A percentile compares a stretch with the other conserved stretches of the same genome.
phyloP scores from a whole-genome alignment of 2,113 vertebrate species.

The Calidris pugnax region DNA sequence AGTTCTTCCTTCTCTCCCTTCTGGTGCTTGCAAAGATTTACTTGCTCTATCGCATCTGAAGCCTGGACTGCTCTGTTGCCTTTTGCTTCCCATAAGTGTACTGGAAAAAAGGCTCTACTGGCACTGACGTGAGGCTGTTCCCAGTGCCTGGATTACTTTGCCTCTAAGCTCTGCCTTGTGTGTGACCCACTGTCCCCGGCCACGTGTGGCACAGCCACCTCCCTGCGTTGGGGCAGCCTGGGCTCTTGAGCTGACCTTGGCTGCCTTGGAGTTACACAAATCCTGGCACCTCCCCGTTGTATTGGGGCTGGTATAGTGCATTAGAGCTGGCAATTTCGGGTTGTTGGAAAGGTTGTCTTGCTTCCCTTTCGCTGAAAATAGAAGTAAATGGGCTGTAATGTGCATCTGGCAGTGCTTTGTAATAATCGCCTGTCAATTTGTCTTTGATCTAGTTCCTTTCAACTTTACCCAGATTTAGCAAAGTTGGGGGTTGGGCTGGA shows the following conservation, averaged over 20 bases:
- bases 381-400: neutral
- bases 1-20: neutral
- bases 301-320: neutral
- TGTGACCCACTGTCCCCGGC: neutral
- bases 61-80: neutral
- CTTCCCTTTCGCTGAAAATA: neutral
- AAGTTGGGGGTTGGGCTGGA: neutral
- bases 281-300: neutral
- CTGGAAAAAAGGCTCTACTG: neutral
- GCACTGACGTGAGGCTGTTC: rapidly evolving
- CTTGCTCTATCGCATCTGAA: neutral
- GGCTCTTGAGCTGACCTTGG: neutral
- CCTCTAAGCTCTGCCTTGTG: neutral
- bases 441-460: constrained; percentile 12
- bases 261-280: neutral
- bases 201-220: neutral
- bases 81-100: neutral
- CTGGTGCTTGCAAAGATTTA: neutral
- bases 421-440: neutral
- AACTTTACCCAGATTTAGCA: neutral
- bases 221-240: neutral
- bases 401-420: neutral
- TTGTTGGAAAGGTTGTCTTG: neutral
- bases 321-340: neutral
- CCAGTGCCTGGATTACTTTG: neutral